Conservation (phyloP, 53 echinoderm and acorn worm species). For the Crossaster papposus region DNA sequence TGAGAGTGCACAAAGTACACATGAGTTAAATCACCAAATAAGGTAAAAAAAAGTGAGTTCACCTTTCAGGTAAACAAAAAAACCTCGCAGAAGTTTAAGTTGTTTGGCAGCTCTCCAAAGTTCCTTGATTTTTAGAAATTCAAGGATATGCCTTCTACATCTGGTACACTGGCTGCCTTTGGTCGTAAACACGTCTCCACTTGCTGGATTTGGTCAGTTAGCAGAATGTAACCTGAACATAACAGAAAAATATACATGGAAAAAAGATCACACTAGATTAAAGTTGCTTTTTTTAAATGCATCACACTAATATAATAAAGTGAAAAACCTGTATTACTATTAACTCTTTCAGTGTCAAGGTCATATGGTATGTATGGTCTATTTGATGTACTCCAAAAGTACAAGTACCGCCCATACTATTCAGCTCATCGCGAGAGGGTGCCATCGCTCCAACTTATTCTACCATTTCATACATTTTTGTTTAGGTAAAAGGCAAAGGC, state of each 20-base stretch:
- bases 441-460: too few relatives aligned
- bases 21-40: background rate
- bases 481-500: too few relatives aligned
- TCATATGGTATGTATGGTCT: too few relatives aligned
- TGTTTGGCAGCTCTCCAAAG: background rate
- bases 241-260: background rate
- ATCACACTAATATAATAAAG: too few relatives aligned
- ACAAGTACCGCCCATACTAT: too few relatives aligned
- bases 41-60: background rate
- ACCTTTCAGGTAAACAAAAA: background rate
- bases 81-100: background rate
- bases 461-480: too few relatives aligned
- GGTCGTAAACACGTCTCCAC: background rate
- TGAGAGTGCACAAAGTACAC: slow-evolving; percentile 10
- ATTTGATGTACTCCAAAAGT: too few relatives aligned
- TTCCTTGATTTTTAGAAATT: background rate
- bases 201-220: background rate
- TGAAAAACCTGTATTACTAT: too few relatives aligned
- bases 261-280: too few relatives aligned
- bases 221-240: background rate
- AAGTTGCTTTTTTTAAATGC: too few relatives aligned
- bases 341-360: too few relatives aligned
- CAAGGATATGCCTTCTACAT: background rate
- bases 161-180: background rate
- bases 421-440: too few relatives aligned